phyloP scores from a whole-genome alignment of 2,888 invertebrate genomes.

The Callyntrura sp. region DNA sequence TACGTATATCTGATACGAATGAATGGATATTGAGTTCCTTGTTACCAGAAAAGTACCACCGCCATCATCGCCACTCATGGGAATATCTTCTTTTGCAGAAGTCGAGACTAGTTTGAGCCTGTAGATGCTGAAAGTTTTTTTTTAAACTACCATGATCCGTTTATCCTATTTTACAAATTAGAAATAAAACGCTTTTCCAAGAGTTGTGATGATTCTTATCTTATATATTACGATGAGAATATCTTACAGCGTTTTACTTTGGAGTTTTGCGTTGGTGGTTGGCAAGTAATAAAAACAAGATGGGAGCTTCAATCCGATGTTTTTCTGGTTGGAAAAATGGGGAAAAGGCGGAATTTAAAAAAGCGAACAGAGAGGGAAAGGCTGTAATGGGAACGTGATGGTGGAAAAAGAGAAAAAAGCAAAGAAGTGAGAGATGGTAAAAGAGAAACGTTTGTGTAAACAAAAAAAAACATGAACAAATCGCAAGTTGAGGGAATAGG shows the following conservation, averaged over 20 bases:
- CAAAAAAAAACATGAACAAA: conserved; percentile 28
- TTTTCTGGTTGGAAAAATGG: conserved; percentile 13
- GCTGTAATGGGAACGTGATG: conserved; percentile 14
- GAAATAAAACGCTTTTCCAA: conserved; percentile 65
- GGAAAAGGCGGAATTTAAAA: conserved; percentile 16
- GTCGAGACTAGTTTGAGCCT: conserved; percentile 30
- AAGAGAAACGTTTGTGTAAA: conserved; percentile 33
- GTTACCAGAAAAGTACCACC: conserved; percentile 32
- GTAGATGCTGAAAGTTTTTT: conserved; percentile 28
- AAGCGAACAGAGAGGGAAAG: conserved; percentile 4
- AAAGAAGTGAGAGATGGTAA: conserved; percentile 28
- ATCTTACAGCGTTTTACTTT: conserved; percentile 10
- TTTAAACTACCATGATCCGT: conserved; percentile 46
- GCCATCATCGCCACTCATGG: conserved; percentile 41
- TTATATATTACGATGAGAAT: conserved; percentile 53
- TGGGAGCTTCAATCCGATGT: neutral
- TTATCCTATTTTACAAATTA: conserved; percentile 76
- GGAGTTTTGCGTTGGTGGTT: conserved; percentile 22
- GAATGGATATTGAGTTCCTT: conserved; percentile 59
- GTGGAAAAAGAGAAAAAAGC: neutral
- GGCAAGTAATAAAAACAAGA: conserved; percentile 29
- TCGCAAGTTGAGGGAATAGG: conserved; percentile 23
- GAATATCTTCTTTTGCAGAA: conserved; percentile 17
- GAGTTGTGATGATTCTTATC: conserved; percentile 60
- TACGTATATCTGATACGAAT: conserved; percentile 42